Percentiles rank a stretch among this genome's conserved stretches.
phyloP scores from a whole-genome alignment of 1,140 invertebrate genomes.

The Solen grandis region DNA sequence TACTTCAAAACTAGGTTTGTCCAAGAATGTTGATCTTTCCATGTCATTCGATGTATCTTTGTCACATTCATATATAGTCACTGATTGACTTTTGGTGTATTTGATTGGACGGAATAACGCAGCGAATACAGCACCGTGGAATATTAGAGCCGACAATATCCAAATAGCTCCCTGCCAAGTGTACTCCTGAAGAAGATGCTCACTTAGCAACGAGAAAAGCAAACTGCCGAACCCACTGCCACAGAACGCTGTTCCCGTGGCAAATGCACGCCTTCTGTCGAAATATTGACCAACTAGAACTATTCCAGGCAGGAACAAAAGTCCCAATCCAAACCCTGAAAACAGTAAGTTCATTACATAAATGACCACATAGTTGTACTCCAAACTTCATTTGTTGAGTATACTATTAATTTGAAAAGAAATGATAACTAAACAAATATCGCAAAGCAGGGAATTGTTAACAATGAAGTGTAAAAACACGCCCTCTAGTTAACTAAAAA shows the following conservation, averaged over 20 bases:
- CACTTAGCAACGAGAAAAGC: conserved; percentile 85
- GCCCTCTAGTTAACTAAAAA: no score
- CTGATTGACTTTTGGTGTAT: conserved; percentile 5
- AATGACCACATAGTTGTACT: no score
- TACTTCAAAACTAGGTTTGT: conserved; percentile 36
- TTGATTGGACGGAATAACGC: conserved; percentile 90
- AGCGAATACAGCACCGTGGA: conserved; percentile 90
- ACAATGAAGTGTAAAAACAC: no score
- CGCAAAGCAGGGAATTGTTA: no score
- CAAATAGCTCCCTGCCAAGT: conserved; percentile 88
- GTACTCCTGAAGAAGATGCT: conserved; percentile 84
- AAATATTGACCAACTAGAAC: conserved; percentile 99
- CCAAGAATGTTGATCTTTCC: conserved; percentile 60
- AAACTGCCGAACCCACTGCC: conserved; percentile 95
- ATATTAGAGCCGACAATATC: conserved; percentile 90
- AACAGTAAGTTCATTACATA: no score
- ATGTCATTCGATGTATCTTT: conserved; percentile 50
- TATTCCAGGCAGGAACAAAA: conserved; percentile 98
- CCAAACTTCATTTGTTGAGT: no score
- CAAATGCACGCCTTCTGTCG: conserved; percentile 96
- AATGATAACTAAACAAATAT: no score
- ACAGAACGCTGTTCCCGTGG: conserved; percentile 98
- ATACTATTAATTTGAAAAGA: no score
- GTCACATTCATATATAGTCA: not conserved
- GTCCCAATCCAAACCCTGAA: conserved; percentile 90